Conservation (phyloP, 2,113 vertebrate genomes). For the Microtus richardsoni region DNA sequence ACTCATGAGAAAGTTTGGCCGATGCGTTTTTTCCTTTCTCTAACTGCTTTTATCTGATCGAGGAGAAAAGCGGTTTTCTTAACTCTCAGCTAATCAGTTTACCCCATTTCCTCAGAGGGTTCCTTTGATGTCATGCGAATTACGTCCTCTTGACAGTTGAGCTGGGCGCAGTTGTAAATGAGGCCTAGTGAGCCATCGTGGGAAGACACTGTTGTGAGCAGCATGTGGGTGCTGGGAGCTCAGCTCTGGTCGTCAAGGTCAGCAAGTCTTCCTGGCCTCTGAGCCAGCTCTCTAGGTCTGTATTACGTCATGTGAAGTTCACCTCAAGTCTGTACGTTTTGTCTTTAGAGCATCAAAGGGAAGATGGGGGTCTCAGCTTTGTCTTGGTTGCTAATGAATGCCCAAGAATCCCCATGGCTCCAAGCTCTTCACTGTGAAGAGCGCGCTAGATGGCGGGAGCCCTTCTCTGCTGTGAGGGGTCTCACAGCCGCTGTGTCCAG, state of each 20-base stretch:
- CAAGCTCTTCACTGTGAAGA: background rate
- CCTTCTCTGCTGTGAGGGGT: background rate
- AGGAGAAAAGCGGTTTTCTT: background rate
- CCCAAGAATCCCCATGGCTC: background rate
- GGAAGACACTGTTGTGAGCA: background rate
- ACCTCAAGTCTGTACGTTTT: background rate
- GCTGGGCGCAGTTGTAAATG: background rate
- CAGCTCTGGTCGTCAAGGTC: background rate
- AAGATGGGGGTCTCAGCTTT: background rate
- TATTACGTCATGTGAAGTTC: background rate
- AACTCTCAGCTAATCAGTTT: background rate
- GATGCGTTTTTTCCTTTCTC: conserved; percentile 24
- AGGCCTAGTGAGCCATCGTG: background rate
- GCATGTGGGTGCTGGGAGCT: background rate
- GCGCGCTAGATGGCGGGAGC: rapidly evolving
- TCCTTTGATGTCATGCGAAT: background rate
- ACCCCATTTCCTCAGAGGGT: background rate
- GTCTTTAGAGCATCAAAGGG: background rate
- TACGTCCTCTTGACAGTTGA: background rate
- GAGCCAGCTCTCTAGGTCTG: background rate
- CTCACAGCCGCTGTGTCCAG: background rate
- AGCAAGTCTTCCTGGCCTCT: background rate
- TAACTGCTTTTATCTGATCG: conserved; percentile 59
- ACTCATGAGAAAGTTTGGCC: conserved; percentile 53
- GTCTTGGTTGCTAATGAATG: background rate